These are phyloP conservation scores for Rhizomys pruinosus DNA, from an alignment of 2,113 vertebrate genomes.

Conservation along the genomic window DNA sequence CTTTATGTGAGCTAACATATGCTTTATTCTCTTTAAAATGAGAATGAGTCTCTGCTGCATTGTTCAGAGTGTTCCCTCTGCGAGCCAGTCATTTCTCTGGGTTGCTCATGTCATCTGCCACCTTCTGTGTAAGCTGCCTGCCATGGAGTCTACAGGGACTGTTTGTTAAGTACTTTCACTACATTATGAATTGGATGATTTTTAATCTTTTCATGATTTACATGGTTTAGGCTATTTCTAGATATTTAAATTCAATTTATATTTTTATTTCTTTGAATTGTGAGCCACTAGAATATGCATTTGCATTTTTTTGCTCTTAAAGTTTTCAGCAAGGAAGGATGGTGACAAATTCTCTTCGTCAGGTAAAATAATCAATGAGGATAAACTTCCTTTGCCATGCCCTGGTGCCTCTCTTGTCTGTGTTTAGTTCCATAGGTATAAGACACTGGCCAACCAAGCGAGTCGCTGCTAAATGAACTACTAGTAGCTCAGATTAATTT, in stretches of 20 bases:
- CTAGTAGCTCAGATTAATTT: background rate
- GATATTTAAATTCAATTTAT: slow-evolving; percentile 6
- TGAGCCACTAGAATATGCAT: slow-evolving; percentile 4
- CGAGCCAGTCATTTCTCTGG: background rate
- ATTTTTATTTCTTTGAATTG: slow-evolving; percentile 44
- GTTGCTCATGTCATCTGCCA: background rate
- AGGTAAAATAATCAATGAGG: background rate
- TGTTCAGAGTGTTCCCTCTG: background rate
- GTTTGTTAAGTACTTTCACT: background rate
- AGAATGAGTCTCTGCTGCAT: background rate
- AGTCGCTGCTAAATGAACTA: background rate
- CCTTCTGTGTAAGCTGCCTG: background rate
- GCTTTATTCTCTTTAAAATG: background rate
- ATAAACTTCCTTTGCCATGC: background rate
- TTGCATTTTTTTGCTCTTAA: slow-evolving; percentile 47
- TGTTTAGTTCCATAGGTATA: background rate
- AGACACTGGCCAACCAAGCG: background rate
- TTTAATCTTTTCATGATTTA: slow-evolving; percentile 30
- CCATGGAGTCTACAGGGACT: background rate
- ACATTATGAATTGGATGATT: background rate
- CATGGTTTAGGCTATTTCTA: slow-evolving; percentile 4
- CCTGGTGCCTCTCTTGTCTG: background rate
- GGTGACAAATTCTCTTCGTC: background rate
- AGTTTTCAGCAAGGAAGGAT: background rate
- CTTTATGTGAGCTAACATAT: background rate